phyloP scores from a whole-genome alignment of 37 sponge, comb jelly and placozoan genomes.

The Chondrilla cf. caribensis region DNA sequence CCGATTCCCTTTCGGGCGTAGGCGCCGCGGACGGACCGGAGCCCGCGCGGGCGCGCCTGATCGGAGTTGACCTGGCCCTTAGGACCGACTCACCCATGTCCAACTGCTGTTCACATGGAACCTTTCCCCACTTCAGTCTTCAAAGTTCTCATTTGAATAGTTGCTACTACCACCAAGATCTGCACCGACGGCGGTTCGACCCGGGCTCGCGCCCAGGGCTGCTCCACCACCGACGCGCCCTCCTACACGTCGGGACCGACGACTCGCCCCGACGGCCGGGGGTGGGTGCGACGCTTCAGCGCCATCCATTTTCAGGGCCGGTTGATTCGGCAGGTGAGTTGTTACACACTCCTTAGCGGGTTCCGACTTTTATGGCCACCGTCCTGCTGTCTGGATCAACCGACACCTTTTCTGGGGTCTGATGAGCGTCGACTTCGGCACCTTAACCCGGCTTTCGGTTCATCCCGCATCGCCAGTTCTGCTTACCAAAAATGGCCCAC shows the following conservation, averaged over 20 bases:
- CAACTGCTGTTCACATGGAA: constrained; percentile 70
- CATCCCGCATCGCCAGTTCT: constrained; percentile 75
- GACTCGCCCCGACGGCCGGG: too few relatives aligned
- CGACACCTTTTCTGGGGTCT: constrained; percentile 73
- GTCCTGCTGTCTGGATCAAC: constrained; percentile 68
- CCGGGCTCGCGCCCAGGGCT: constrained; percentile 30
- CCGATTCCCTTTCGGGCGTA: constrained; percentile 64
- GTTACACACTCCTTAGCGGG: constrained; percentile 69
- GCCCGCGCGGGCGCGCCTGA: not conserved
- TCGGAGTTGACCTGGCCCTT: constrained; percentile 56
- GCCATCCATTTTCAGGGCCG: constrained; percentile 65
- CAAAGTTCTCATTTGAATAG: constrained; percentile 74
- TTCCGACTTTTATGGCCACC: constrained; percentile 67
- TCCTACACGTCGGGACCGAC: too few relatives aligned
- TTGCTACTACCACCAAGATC: constrained; percentile 74
- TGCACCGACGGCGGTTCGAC: constrained; percentile 60
- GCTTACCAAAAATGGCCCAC: constrained; percentile 79
- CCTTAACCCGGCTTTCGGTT: constrained; percentile 58
- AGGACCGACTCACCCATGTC: constrained; percentile 71
- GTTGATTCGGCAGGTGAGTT: constrained; percentile 70
- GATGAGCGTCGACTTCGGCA: constrained; percentile 44
- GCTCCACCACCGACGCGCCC: too few relatives aligned
- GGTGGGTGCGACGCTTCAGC: constrained; percentile 56
- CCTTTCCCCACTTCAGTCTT: constrained; percentile 64
- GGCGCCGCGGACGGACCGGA: constrained; percentile 13